Evolutionary conservation across 2,113 vertebrate species (phyloP), one percentile per base, ranked within the genome.

Genomic region (Colinus virginianus): DNA sequence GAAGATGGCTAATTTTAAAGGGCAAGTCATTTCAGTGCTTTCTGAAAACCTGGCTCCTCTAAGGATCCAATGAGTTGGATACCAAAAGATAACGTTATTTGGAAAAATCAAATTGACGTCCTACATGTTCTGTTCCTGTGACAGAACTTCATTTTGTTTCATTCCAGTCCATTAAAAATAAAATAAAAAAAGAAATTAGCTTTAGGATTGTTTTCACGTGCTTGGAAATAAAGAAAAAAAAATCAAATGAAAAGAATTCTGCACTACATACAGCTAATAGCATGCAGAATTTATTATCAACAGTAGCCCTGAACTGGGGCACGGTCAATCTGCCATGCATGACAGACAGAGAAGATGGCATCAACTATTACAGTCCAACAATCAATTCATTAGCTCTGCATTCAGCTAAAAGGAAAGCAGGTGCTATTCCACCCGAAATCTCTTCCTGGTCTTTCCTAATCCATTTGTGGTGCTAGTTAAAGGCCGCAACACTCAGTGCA

Each of bases 51-150:
- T 36, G 11, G 17, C 59, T 84, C 67, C 34, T 85, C 90, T 51
- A 83, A 91, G 14, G 38, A 77, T 62, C 23, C 48, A 48, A 43
- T 11, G 2, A 77, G 28, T 9, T 74, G 32, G 46, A 91, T 84
- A 88, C 77, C 56, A 67, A 40, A 88, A 91, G 8, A 68, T 30
- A 7, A 0, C 20, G 58, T 9, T 30, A 32, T 26, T 93, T 30
- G 93, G 76, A 95, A 93, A 91, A 91, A 93, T 38, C 34, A 62
- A 69, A 88, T 34, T 69, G 23, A 58, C 6, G 5, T 68, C 77
- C 64, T 77, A 66, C 26, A 64, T 7, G n/a, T 72, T 78, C 72
- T 72, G 22, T 45, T 85, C 53, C 78, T 48, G n/a, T 36, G 26
- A 74, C 36, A 79, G 43, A 91, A 89, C 53, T 71, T 45, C 12